phyloP scores from a whole-genome alignment of 2,797 vertebrate species.

The Phylloscopus collybita region DNA sequence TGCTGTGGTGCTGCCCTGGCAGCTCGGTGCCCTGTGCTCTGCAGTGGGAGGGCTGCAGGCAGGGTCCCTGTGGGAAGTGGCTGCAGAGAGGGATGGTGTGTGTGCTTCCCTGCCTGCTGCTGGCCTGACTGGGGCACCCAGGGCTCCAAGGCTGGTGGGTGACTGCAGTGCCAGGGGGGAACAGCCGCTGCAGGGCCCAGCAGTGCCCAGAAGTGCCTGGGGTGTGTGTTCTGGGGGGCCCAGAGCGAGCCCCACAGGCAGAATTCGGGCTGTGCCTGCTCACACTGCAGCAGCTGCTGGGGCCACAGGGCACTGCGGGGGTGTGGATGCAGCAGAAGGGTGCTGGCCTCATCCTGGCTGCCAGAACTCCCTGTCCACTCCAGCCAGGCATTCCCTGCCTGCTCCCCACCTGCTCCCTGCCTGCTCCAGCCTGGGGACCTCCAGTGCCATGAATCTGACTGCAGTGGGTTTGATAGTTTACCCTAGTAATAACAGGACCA shows the following conservation, averaged over 20 bases:
- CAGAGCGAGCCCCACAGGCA: background rate
- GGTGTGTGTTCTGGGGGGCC: fast-evolving
- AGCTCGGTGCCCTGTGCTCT: background rate
- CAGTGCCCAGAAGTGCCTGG: background rate
- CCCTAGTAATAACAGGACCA: background rate
- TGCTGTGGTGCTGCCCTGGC: fast-evolving
- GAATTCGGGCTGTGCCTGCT: background rate
- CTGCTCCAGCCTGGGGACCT: background rate
- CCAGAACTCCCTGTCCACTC: background rate
- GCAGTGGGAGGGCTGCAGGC: background rate
- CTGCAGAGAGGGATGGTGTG: background rate
- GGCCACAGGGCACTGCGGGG: background rate
- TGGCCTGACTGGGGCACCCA: background rate
- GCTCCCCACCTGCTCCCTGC: background rate
- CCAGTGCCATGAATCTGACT: background rate
- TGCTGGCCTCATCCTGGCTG: background rate
- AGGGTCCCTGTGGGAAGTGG: background rate
- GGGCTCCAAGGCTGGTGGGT: background rate
- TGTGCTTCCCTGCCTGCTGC: background rate
- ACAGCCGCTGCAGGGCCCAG: fast-evolving
- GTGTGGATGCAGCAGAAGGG: background rate
- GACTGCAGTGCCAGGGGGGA: fast-evolving
- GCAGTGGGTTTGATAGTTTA: background rate
- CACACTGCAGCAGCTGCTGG: background rate
- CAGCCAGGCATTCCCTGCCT: background rate